Percentiles rank a stretch among this genome's conserved stretches.
Conservation (phyloP, 1,140 invertebrate species). For the Trachelipus rathkii region DNA sequence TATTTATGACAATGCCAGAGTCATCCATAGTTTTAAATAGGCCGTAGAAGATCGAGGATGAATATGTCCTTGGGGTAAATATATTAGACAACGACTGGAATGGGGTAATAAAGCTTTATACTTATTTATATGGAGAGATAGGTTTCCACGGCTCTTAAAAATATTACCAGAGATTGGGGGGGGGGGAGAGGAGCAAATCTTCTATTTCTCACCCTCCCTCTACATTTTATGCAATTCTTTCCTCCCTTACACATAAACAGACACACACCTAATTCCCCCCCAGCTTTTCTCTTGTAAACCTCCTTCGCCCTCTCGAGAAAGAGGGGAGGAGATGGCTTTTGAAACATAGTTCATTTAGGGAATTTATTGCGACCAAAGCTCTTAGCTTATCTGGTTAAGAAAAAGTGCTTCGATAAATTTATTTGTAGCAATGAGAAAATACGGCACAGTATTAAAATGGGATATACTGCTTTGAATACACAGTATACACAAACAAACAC, state of each 20-base stretch:
- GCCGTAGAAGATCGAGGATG: not conserved
- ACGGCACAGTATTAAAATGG: not conserved
- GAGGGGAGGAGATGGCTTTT: not conserved
- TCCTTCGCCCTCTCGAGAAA: not conserved
- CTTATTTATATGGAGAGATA: not conserved
- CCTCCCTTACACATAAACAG: no score
- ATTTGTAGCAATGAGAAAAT: not conserved
- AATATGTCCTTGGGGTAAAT: not conserved
- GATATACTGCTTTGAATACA: not conserved
- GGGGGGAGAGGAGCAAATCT: not conserved
- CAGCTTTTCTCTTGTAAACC: no score
- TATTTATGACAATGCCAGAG: not conserved
- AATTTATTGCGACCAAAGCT: not conserved
- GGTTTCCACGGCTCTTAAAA: slow-evolving; percentile 4
- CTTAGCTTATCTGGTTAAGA: slow-evolving; percentile 6
- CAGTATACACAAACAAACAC: no score
- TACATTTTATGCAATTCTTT: no score
- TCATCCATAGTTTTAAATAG: slow-evolving; percentile 11
- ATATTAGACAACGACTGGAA: not conserved
- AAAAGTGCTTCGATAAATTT: slow-evolving; percentile 5
- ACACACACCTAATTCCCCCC: no score
- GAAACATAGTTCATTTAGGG: not conserved
- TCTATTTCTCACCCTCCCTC: no score
- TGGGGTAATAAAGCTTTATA: not conserved
- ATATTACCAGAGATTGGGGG: not conserved